Percentiles rank a stretch among this genome's conserved stretches.
Evolutionary conservation across 2,797 vertebrate genomes (phyloP).

Genomic region (Xenops minutus): DNA sequence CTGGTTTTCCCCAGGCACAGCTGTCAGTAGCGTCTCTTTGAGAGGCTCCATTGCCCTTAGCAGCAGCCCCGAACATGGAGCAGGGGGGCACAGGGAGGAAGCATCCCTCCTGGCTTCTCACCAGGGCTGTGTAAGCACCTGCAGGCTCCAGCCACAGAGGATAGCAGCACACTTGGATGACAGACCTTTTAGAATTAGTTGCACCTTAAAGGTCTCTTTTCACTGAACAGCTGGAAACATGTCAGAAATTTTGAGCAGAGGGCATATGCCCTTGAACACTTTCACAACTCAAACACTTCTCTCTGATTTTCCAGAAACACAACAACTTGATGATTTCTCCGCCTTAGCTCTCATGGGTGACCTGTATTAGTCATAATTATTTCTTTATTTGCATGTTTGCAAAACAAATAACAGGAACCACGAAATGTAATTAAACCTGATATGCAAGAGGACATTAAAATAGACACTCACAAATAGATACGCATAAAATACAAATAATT

Average conservation of each 20-base stretch:
- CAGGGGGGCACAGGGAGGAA: background rate
- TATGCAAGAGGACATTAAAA: background rate
- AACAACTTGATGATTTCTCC: background rate
- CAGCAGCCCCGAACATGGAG: rapidly evolving
- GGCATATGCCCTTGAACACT: background rate
- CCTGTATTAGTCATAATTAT: background rate
- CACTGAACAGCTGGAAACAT: background rate
- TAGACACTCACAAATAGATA: background rate
- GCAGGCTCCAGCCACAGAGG: background rate
- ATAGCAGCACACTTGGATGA: rapidly evolving
- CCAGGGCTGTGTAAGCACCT: background rate
- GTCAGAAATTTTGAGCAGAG: background rate
- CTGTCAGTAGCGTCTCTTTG: background rate
- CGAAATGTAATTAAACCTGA: background rate
- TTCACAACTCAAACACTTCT: background rate
- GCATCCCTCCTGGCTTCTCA: background rate
- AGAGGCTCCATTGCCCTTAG: background rate
- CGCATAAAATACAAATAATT: background rate
- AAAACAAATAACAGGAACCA: background rate
- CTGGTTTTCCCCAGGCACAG: background rate
- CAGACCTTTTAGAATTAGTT: background rate
- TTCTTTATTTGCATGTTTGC: background rate
- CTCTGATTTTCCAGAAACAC: background rate
- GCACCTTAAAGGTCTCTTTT: background rate
- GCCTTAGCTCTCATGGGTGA: background rate